Conservation (phyloP, 2,888 invertebrate genomes). For the Empis livida region DNA sequence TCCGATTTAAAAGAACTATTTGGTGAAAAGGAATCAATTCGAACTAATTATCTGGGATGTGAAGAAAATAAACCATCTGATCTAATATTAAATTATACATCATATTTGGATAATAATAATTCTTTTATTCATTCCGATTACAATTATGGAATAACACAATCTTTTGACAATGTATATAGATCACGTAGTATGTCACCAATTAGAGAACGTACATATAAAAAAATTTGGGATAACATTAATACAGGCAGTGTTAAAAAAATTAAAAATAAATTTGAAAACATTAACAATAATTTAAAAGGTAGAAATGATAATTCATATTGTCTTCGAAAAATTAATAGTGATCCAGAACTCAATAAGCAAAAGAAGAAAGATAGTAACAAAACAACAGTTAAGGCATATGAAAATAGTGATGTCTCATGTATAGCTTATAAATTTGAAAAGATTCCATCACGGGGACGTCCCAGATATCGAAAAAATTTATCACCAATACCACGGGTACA, state of each 20-base stretch:
- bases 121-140: conserved; percentile 20
- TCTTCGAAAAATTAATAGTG: conserved; percentile 57
- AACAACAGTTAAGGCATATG: conserved; percentile 40
- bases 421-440: conserved; percentile 47
- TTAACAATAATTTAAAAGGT: conserved; percentile 14
- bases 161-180: conserved; percentile 52
- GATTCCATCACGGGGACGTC: conserved; percentile 38
- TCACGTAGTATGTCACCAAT: conserved; percentile 64
- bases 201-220: conserved; percentile 54
- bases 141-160: conserved; percentile 37
- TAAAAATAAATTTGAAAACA: conserved; percentile 59
- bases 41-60: conserved; percentile 32
- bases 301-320: conserved; percentile 13
- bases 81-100: conserved; percentile 16
- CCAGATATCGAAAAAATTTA: conserved; percentile 36
- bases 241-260: conserved; percentile 67
- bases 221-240: conserved; percentile 56
- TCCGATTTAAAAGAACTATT: conserved; percentile 69
- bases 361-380: conserved; percentile 41
- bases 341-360: conserved; percentile 56
- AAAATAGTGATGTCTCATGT: conserved; percentile 46
- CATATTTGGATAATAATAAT: too few relatives aligned
- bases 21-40: conserved; percentile 49
- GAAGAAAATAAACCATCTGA: conserved; percentile 44
- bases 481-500: conserved; percentile 54